phyloP scores from a whole-genome alignment of 2,797 vertebrate genomes.

The Oreochromis grahami region DNA sequence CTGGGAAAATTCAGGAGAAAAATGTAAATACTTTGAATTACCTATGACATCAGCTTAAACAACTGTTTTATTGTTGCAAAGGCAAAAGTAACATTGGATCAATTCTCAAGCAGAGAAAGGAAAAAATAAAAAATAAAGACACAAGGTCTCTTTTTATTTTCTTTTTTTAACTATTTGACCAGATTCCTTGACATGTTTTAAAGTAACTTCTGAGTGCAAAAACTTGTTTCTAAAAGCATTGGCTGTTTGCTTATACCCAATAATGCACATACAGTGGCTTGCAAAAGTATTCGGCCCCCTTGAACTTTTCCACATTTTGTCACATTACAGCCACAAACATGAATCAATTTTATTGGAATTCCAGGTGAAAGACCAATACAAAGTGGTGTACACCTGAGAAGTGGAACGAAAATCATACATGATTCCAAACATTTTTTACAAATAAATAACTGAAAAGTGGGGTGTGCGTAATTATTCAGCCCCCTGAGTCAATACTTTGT shows the following conservation, averaged over 20 bases:
- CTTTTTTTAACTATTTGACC: neutral
- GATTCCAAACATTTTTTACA: too few relatives aligned
- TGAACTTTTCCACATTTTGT: too few relatives aligned
- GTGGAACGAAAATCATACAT: too few relatives aligned
- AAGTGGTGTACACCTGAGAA: too few relatives aligned
- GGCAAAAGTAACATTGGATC: neutral
- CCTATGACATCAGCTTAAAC: fast-evolving
- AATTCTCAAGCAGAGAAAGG: neutral
- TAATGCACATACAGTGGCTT: neutral
- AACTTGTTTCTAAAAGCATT: neutral
- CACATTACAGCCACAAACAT: too few relatives aligned
- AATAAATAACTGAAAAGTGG: too few relatives aligned
- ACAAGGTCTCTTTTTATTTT: neutral
- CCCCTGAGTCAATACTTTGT: too few relatives aligned
- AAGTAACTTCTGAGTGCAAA: neutral
- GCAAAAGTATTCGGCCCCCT: too few relatives aligned
- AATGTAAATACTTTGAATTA: neutral
- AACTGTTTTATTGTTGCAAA: neutral
- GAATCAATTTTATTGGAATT: too few relatives aligned
- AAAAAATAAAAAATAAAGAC: neutral
- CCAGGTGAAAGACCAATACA: too few relatives aligned
- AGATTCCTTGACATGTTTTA: neutral
- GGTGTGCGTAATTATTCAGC: too few relatives aligned
- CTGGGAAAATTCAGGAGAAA: neutral
- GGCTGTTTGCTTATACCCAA: neutral